Base-by-base conservation (phyloP, 1,140 invertebrate species). In the Apolygus lucorum region DNA sequence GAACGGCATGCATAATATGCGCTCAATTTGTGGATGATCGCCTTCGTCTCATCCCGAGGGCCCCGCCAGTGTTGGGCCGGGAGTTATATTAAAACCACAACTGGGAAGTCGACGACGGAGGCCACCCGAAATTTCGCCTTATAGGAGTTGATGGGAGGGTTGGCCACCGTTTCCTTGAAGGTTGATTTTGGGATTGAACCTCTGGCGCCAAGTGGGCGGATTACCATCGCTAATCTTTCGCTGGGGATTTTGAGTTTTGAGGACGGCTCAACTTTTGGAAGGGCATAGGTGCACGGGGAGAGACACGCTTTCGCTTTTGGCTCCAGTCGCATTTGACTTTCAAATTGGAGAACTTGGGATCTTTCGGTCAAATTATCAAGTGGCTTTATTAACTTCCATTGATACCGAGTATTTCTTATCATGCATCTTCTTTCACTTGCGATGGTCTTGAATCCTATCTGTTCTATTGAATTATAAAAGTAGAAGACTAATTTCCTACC, bases 1-100 rank as follows among this genome's bases (percentile, higher is more conserved):
- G 62, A 63, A 63, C 62, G 62, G 62, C 62, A 63, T 63, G 62
- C 62, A 63, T 63, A 63, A 63, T 63, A 63, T 2, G 62, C 22
- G 22, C 62, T 27, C 62, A 63, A 63, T 63, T 63, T 63, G 62
- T 24, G 62, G 4, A 42, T 42, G 34, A 42, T 8, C 34, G n/a
- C n/a, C n/a, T n/a, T n/a, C n/a, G n/a, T n/a, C n/a, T n/a, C 34
- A 17, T 42, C 34, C 17, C 34, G 4, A 4, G 34, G 34, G 34
- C 4, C 4, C 34, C 34, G 34, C 17, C 34, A 4, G 4, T 42
- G 4, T 42, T 42, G 4, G 4, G 62, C 62, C 62, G 26, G 27
- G 62, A 17, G 22, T 63, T 21, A 63, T 63, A 63, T 63, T 63
- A 63, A 63, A 63, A 63, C 62, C 62, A 27, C 62, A 63, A 63